phyloP scores from a whole-genome alignment of 2,888 invertebrate species.

The Eilema griseolum region DNA sequence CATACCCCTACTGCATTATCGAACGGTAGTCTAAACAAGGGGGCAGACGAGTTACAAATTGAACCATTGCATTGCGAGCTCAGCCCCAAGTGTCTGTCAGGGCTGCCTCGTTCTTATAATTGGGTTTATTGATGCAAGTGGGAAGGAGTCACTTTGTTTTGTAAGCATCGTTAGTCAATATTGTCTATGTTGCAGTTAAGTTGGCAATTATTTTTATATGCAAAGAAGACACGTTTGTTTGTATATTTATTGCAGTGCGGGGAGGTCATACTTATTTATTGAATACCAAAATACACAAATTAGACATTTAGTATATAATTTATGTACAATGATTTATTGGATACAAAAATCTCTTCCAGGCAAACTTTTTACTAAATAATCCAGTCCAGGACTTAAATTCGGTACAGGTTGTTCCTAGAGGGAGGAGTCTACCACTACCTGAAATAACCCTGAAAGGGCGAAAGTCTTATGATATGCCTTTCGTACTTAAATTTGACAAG shows the following conservation, averaged over 20 bases:
- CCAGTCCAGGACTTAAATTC: no score
- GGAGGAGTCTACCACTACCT: no score
- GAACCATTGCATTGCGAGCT: constrained; percentile 58
- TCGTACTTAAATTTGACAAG: no score
- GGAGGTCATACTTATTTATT: no score
- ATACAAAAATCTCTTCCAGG: no score
- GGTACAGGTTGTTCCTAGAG: no score
- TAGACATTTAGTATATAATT: no score
- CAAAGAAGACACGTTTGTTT: not conserved
- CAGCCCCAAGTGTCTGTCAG: constrained; percentile 40
- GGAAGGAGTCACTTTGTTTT: not conserved
- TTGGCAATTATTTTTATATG: not conserved
- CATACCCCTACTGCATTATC: constrained; percentile 36
- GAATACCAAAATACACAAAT: no score
- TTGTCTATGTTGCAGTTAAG: not conserved
- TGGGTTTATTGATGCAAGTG: not conserved
- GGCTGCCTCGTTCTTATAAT: constrained; percentile 41
- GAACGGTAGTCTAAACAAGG: constrained; percentile 67
- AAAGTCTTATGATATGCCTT: no score
- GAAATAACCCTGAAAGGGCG: no score
- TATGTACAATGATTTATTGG: no score
- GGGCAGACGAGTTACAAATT: constrained; percentile 61
- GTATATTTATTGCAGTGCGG: not conserved
- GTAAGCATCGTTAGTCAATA: not conserved
- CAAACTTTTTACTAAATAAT: no score